phyloP scores from a whole-genome alignment of 2,113 vertebrate species.

The Polypterus bichir region DNA sequence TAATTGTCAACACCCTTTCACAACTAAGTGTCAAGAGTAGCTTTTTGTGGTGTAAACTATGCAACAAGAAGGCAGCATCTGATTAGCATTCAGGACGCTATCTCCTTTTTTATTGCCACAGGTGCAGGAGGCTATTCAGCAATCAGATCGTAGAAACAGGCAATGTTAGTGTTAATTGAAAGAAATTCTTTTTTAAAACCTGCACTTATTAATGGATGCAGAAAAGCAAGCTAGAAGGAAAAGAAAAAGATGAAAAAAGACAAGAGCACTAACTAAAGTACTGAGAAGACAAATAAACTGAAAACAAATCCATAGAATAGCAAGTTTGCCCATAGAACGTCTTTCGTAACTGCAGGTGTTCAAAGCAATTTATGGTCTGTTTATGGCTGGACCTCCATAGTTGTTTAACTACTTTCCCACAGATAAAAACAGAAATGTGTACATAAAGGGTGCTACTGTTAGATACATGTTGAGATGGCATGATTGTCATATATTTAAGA shows the following conservation, averaged over 20 bases:
- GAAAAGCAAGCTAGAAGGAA: constrained; percentile 14
- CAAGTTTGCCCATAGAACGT: constrained; percentile 13
- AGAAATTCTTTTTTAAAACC: constrained; percentile 72
- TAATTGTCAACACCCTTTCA: constrained; percentile 38
- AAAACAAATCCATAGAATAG: constrained; percentile 26
- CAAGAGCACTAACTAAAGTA: constrained; percentile 16
- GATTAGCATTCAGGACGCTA: constrained; percentile 53
- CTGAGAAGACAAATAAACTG: constrained; percentile 31
- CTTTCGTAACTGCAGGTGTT: constrained; percentile 24
- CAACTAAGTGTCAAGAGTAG: constrained; percentile 40
- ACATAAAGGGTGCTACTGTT: background rate
- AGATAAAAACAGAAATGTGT: constrained; percentile 1
- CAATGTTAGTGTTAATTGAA: constrained; percentile 52
- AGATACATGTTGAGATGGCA: background rate
- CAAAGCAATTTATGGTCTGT: constrained; percentile 4
- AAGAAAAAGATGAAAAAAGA: background rate
- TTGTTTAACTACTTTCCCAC: background rate
- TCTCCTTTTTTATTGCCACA: constrained; percentile 68
- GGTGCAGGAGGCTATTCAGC: constrained; percentile 56
- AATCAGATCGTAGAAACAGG: constrained; percentile 58
- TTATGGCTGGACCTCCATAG: constrained; percentile 5
- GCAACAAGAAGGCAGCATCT: constrained; percentile 48
- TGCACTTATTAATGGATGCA: constrained; percentile 57
- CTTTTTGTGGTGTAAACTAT: constrained; percentile 39
- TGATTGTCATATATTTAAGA: background rate